Evolutionary conservation across 1,140 invertebrate species (phyloP).

Genomic region (Orchestia grillus): DNA sequence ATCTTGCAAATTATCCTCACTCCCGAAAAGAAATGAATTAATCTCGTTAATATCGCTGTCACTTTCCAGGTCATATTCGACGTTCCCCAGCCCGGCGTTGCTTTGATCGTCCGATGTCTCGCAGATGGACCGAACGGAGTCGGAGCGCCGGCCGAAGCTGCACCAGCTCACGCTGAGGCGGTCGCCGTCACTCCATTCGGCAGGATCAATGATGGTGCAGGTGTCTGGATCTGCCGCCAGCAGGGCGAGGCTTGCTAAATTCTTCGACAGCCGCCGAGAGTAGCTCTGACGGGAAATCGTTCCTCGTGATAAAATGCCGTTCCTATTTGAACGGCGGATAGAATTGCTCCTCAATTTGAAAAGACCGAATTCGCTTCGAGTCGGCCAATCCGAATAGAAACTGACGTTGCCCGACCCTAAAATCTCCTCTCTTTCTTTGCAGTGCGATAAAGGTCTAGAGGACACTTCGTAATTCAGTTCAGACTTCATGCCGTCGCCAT

Average conservation of each 20-base stretch:
- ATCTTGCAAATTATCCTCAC: neutral
- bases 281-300: conserved; percentile 23
- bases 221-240: conserved; percentile 13
- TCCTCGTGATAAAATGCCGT: neutral
- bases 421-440: neutral
- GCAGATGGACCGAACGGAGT: neutral
- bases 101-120: neutral
- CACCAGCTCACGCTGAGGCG: conserved; percentile 35
- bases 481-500: neutral
- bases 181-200: conserved; percentile 12
- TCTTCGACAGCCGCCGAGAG: conserved; percentile 4
- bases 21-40: neutral
- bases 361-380: conserved; percentile 15
- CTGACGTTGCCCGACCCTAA: neutral
- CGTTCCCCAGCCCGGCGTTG: neutral
- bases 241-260: conserved; percentile 12
- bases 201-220: conserved; percentile 28
- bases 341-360: neutral
- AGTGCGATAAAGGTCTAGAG: neutral
- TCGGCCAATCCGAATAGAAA: conserved; percentile 4
- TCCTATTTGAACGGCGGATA: neutral
- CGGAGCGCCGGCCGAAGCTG: neutral
- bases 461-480: neutral
- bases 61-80: neutral
- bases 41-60: neutral